Evolutionary conservation across 2,113 vertebrate species (phyloP).

Genomic region (Chaetops frenatus): DNA sequence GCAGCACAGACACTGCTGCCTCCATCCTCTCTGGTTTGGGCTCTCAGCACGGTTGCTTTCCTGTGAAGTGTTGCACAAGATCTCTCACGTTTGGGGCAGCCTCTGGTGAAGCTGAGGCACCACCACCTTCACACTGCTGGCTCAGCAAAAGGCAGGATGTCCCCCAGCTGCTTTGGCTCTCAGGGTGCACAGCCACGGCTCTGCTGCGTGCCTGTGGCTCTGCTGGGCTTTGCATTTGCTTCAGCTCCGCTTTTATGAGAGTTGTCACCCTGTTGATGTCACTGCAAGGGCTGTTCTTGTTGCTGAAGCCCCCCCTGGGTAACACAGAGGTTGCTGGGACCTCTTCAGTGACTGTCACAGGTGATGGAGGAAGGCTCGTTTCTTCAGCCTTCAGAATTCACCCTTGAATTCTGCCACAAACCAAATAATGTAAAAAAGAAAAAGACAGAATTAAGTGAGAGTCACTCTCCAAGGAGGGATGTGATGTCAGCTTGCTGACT

Average conservation of each 20-base stretch:
- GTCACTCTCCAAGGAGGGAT: background rate
- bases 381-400: background rate
- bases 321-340: too few relatives aligned
- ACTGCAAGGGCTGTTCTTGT: background rate
- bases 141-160: background rate
- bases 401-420: background rate
- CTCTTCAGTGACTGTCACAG: rapidly evolving
- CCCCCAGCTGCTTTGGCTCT: background rate
- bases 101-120: background rate
- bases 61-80: background rate
- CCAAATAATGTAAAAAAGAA: background rate
- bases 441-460: background rate
- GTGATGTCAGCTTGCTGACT: background rate
- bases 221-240: background rate
- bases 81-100: rapidly evolving
- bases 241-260: background rate
- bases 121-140: background rate
- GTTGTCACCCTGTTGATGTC: rapidly evolving
- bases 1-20: background rate
- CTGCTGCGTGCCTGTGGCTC: background rate
- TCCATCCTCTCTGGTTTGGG: background rate
- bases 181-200: rapidly evolving
- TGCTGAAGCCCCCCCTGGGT: background rate
- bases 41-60: background rate
- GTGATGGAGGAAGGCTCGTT: background rate